Conservation (phyloP, 2,797 vertebrate genomes). For the Serranus cabrilla region DNA sequence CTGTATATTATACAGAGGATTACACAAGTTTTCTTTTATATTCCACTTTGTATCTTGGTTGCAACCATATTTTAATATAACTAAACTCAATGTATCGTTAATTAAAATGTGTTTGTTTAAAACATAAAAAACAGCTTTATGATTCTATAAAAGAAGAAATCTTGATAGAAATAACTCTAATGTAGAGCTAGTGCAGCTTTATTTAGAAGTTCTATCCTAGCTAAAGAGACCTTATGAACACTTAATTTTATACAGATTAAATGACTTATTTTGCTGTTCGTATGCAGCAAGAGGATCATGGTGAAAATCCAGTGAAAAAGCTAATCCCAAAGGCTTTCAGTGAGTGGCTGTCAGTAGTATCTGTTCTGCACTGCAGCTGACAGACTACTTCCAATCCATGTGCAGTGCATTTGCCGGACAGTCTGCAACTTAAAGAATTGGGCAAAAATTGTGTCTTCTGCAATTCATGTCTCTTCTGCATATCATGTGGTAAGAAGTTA, state of each 20-base stretch:
- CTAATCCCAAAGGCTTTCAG: slow-evolving; percentile 61
- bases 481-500: no score
- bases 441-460: no score
- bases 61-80: no score
- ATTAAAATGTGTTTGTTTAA: no score
- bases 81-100: no score
- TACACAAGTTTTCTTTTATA: no score
- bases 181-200: neutral
- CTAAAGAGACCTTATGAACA: neutral
- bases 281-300: slow-evolving; percentile 43
- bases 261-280: neutral
- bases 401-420: slow-evolving; percentile 12
- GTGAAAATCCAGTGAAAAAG: slow-evolving; percentile 57
- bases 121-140: no score
- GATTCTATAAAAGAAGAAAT: neutral
- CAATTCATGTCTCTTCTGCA: no score
- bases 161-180: neutral
- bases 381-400: slow-evolving; percentile 26
- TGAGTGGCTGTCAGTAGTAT: slow-evolving; percentile 46
- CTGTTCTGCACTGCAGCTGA: slow-evolving; percentile 29
- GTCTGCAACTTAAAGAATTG: slow-evolving; percentile 6
- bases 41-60: no score
- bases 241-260: slow-evolving; percentile 9
- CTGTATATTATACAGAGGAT: no score
- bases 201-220: neutral